Conservation (phyloP, 1,140 invertebrate species). For the Penaeus chinensis region DNA sequence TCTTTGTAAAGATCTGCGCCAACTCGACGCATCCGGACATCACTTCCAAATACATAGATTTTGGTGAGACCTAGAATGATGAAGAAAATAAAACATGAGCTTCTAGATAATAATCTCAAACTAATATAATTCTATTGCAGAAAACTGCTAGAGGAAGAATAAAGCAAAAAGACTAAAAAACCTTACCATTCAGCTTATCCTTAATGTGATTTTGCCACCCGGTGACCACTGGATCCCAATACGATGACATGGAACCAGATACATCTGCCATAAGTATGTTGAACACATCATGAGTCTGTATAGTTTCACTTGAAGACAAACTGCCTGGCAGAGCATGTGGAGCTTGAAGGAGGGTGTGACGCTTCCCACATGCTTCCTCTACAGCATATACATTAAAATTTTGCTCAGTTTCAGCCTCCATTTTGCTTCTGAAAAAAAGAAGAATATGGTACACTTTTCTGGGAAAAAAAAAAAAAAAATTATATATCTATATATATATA, state of each 20-base stretch:
- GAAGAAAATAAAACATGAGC: too few relatives aligned
- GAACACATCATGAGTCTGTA: conserved; percentile 23
- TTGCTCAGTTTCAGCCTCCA: too few relatives aligned
- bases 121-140: background rate
- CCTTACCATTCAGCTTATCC: conserved; percentile 44
- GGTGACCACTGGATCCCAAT: conserved; percentile 38
- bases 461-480: too few relatives aligned
- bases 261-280: conserved; percentile 62
- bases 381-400: too few relatives aligned
- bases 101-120: background rate
- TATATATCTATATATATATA: too few relatives aligned
- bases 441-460: too few relatives aligned
- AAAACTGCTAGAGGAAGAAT: background rate
- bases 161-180: background rate
- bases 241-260: conserved; percentile 48
- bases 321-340: background rate
- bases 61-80: conserved; percentile 36
- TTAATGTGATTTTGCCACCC: conserved; percentile 52
- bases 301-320: background rate
- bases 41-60: conserved; percentile 27
- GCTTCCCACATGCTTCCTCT: background rate
- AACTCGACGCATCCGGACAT: conserved; percentile 10
- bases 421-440: too few relatives aligned
- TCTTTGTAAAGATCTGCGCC: background rate
- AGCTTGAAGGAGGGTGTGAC: conserved; percentile 27